phyloP scores from a whole-genome alignment of 2,888 invertebrate genomes.

The Holacanthella duospinosa region DNA sequence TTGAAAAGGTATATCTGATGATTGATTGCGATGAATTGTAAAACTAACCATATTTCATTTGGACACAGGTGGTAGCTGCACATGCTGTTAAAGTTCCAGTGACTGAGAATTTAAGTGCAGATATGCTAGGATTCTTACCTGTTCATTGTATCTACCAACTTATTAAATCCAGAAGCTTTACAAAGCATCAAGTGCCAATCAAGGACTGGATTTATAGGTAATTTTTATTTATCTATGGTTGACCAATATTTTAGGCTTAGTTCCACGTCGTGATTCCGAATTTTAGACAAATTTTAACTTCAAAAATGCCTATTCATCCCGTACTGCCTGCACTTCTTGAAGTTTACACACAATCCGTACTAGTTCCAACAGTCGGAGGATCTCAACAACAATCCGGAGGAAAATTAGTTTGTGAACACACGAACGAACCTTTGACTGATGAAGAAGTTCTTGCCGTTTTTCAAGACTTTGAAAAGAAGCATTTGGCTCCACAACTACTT shows the following conservation, averaged over 20 bases:
- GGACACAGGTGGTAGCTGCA: constrained; percentile 68
- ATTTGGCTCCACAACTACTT: constrained; percentile 71
- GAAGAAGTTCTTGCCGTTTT: constrained; percentile 77
- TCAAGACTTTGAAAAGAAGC: constrained; percentile 50
- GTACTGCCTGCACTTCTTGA: constrained; percentile 86
- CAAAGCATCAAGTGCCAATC: constrained; percentile 90
- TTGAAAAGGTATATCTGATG: constrained; percentile 62
- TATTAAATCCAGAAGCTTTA: constrained; percentile 83
- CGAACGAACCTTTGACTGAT: constrained; percentile 84
- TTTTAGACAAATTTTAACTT: constrained; percentile 72
- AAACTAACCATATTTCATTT: no score
- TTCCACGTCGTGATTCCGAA: not conserved
- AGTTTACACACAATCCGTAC: constrained; percentile 85
- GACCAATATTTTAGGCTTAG: no score
- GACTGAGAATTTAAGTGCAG: constrained; percentile 74
- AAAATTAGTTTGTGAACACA: constrained; percentile 60
- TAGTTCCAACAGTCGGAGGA: constrained; percentile 53
- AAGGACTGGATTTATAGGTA: constrained; percentile 85
- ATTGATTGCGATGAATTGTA: not conserved
- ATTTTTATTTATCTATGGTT: no score
- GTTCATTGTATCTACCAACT: constrained; percentile 94
- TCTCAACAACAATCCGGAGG: constrained; percentile 38
- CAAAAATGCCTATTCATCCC: constrained; percentile 82
- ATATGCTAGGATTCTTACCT: constrained; percentile 81
- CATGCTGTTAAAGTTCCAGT: constrained; percentile 95